Base-by-base conservation (phyloP, 2,113 vertebrate genomes). In the Tachysurus vachellii region DNA sequence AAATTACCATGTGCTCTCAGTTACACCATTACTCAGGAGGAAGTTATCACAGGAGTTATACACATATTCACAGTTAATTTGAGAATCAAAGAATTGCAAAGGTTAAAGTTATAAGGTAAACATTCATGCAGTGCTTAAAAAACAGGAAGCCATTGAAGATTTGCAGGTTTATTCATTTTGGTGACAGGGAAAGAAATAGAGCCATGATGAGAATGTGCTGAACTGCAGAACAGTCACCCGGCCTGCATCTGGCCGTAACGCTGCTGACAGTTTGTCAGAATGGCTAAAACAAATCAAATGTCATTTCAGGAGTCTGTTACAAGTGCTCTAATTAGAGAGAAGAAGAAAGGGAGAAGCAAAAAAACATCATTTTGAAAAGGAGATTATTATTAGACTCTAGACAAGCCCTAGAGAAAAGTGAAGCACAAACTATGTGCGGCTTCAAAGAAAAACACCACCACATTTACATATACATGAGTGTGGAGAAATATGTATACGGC, bases 171-270 rank as follows among this genome's bases (percentile, higher is more conserved):
- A 23, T 31, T 80, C 36, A 83, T 80, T 82, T 87, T 57, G 21
- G 8, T 84, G 90, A 91, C 83, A 83, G 86, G 84, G 88, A 87
- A 26, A 56, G 70, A 56, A 70, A 64, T 23, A 57, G 83, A 66
- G 44, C 21, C 44, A 77, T 2, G 81, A 87, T 85, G 87, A 90
- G 90, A 88, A 91, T 91, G 88, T 88, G 92, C 91, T 91, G 90
- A 93, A 91, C 92, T 84, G 88, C 91, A 91, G 87, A 94, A 94
- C 93, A 92, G 93, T 93, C 93, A 92, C 61, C 21, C 83, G 31
- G 83, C 76, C 85, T 90, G 89, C 82, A 59, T 53, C 59, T 80
- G 89, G 90, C 91, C 90, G 80, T 89, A 90, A 86, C 85, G 88
- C 84, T 66, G 91, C 92, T 93, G 91, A 92, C 91, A 92, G 85